Evolutionary conservation across 2,888 invertebrate species (phyloP), one percentile per base, ranked within the genome.

Genomic region (Netelia melanura): DNA sequence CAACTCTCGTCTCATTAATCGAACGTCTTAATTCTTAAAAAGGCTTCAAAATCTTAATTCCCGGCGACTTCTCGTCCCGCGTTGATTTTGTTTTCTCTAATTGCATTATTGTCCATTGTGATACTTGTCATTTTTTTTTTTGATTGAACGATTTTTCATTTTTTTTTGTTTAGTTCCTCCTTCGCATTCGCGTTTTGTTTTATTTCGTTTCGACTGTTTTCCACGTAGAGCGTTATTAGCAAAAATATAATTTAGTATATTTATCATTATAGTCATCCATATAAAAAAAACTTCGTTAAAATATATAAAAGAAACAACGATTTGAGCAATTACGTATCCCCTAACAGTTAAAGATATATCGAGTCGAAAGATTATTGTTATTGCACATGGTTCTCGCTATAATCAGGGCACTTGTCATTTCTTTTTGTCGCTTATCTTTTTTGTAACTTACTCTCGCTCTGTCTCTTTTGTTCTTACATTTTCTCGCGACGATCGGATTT

Each of bases 231-330:
- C 86, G 62, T 86, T 87, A 87, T 90, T 92, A 91, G 92, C 90
- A 92, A 93, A 93, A 93, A 93, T 92, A 92, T 92, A 92, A 92
- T 92, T 92, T 91, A 91, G 91, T 91, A 87, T 86, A 89, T 89
- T 89, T 90, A 88, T 90, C 86, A 83, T 90, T 89, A 89, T 89
- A 89, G 87, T 90, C 88, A 88, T 90, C 81, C 85, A 90, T 90
- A 90, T 89, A 91, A 64, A 65, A 44, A 65, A 56, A 92, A 91
- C 91, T 90, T 91, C 81, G 88, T 92, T 92, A 92, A 92, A 92
- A 92, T 93, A 91, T 93, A 90, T 91, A 91, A 91, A 92, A 91
- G 92, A 93, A 92, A 92, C 90, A 93, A 93, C 92, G 92, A 92
- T 92, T 93, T 92, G 92, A 92, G 92, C 92, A 92, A 92, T 90